Percentiles rank a stretch among this genome's conserved stretches.
Conservation (phyloP, 1,140 invertebrate species). For the Branchinecta lynchi region DNA sequence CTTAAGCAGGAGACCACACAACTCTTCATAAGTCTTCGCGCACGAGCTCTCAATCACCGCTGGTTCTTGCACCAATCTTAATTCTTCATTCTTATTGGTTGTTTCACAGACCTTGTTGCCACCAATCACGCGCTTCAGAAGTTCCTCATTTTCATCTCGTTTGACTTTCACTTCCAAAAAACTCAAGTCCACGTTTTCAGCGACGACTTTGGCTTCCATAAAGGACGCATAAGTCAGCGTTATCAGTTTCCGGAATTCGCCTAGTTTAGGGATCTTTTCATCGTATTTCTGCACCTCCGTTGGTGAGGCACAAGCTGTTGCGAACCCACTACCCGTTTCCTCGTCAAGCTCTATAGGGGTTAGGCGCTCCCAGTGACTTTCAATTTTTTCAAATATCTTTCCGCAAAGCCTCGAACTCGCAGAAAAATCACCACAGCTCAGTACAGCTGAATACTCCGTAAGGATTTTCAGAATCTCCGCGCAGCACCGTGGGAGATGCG, state of each 20-base stretch:
- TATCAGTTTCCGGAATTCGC: neutral
- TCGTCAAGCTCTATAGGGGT: neutral
- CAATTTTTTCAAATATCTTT: constrained; percentile 4
- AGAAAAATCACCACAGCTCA: neutral
- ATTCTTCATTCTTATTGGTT: no score
- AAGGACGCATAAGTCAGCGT: neutral
- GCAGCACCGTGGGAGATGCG: neutral
- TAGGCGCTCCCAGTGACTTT: neutral
- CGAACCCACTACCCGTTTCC: neutral
- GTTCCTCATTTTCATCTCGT: neutral
- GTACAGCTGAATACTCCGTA: neutral
- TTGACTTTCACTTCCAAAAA: neutral
- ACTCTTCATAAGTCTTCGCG: no score
- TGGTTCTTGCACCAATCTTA: no score
- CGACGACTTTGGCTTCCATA: neutral
- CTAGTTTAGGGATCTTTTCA: neutral
- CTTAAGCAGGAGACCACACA: no score
- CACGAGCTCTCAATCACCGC: no score
- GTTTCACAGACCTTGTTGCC: no score
- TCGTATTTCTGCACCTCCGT: neutral
- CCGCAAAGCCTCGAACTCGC: neutral
- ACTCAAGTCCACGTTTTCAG: neutral
- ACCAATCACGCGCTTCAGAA: neutral
- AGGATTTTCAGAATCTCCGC: neutral
- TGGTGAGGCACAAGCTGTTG: no score